Evolutionary conservation across 1,140 invertebrate species (phyloP).

Genomic region (Leucophenga varia): DNA sequence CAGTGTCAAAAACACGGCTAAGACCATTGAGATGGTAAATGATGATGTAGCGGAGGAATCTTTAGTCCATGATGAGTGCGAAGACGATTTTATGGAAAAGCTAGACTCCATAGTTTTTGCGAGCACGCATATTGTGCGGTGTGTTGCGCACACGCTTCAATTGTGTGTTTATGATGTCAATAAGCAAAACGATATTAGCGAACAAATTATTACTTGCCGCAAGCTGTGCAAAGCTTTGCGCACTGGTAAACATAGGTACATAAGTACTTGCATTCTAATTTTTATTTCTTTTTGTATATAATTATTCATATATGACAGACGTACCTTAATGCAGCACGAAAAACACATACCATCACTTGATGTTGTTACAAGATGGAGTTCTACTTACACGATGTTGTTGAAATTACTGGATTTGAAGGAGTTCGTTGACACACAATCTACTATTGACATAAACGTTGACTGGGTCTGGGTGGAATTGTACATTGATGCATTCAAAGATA

Average conservation of each 20-base stretch:
- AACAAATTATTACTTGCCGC: neutral
- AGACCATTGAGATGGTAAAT: slow-evolving; percentile 18
- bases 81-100: slow-evolving; percentile 11
- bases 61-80: neutral
- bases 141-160: slow-evolving; percentile 5
- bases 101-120: slow-evolving; percentile 8
- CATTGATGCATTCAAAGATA: slow-evolving; percentile 3
- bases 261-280: too few relatives aligned
- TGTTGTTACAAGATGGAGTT: slow-evolving; percentile 3
- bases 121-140: slow-evolving; percentile 2
- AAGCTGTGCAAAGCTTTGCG: neutral
- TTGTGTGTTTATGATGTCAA: slow-evolving; percentile 4
- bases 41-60: slow-evolving; percentile 5
- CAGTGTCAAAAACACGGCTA: slow-evolving; percentile 16
- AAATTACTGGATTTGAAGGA: slow-evolving; percentile 2
- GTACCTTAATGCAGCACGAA: neutral
- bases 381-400: neutral
- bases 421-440: neutral
- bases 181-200: slow-evolving; percentile 1
- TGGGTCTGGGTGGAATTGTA: slow-evolving; percentile 2
- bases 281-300: too few relatives aligned
- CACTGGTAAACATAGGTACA: slow-evolving; percentile 1
- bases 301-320: too few relatives aligned
- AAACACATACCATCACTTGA: neutral
- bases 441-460: neutral